A percentile compares a stretch with the other conserved stretches of the same genome.
Evolutionary conservation across 2,797 vertebrate genomes (phyloP).

Genomic region (Nothura maculosa): DNA sequence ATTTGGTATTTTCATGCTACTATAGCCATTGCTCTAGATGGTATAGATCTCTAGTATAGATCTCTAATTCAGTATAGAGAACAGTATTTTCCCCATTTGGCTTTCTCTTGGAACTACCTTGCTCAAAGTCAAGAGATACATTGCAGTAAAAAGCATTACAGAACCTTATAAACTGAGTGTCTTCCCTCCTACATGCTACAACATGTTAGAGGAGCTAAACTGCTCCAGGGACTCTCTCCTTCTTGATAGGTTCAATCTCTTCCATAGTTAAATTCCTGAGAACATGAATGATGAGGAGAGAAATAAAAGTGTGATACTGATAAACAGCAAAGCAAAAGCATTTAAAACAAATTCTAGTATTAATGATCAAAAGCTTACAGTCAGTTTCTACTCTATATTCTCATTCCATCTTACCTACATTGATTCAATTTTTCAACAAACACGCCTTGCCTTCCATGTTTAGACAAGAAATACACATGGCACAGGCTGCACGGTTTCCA

Average conservation of each 20-base stretch:
- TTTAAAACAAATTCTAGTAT: neutral
- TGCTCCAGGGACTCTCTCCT: neutral
- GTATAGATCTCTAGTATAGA: too few species aligned
- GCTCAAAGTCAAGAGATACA: neutral
- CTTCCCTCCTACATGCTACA: neutral
- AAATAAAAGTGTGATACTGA: neutral
- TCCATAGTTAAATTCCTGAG: neutral
- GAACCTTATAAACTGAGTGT: neutral
- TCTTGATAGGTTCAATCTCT: neutral
- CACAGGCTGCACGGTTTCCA: neutral
- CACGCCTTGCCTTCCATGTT: rapidly evolving
- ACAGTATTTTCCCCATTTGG: neutral
- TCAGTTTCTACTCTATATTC: neutral
- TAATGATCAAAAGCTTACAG: neutral
- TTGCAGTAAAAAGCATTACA: neutral
- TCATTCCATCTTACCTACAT: neutral
- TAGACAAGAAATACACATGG: rapidly evolving
- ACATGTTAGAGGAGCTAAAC: neutral
- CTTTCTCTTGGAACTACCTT: neutral
- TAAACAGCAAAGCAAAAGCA: neutral
- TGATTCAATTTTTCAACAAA: neutral
- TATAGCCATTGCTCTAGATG: neutral
- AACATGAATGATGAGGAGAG: neutral
- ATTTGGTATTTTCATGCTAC: neutral
- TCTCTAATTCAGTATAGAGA: neutral